Base-by-base conservation (phyloP, 2,797 vertebrate genomes). In the Trachurus trachurus region DNA sequence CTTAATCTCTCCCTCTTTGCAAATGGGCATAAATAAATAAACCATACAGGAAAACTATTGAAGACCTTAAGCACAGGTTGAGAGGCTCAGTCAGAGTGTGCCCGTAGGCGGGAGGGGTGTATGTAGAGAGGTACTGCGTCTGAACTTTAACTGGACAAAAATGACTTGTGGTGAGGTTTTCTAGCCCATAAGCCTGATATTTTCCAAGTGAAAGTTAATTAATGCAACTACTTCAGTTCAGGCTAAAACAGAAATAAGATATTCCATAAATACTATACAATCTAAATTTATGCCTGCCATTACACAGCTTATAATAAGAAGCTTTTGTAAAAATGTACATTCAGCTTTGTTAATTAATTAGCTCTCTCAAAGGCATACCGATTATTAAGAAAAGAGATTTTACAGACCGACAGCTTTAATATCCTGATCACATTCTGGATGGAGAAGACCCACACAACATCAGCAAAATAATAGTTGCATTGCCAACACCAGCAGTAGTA, bases 11-110 rank as follows among this genome's bases (percentile, higher is more conserved):
- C 16, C 40, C 16, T 49, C 65, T 66, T 42, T 70, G 60, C 31
- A 66, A 72, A 78, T 45, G 8, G 8, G 44, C 42, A 54, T n/a
- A 9, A 68, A 56, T 64, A 62, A 74, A 65, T 39, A 61, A 68
- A 73, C 9, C 68, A 21, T 2, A 49, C n/a, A 61, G 31, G 22
- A 57, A 63, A 68, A 62, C 26, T 45, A 52, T 4, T 65, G 2
- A 42, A 6, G 40, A 49, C 29, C 9, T 62, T 15, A 31, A 68
- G 40, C 31, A 39, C 0, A 57, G 31, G 13, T 2, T 31, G 21
- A 45, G 58, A 61, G 40, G 17, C 29, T 62, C 49, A 8, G 66
- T 6, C 5, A 12, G 19, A 45, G 31, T 71, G 57, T 8, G 9
- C 31, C 63, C 37, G 13, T 61, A 26, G 50, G 56, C 29, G 39